Evolutionary conservation across 2,888 invertebrate species (phyloP), one percentile per base, ranked within the genome.

Genomic region (Machimus atricapillus): DNA sequence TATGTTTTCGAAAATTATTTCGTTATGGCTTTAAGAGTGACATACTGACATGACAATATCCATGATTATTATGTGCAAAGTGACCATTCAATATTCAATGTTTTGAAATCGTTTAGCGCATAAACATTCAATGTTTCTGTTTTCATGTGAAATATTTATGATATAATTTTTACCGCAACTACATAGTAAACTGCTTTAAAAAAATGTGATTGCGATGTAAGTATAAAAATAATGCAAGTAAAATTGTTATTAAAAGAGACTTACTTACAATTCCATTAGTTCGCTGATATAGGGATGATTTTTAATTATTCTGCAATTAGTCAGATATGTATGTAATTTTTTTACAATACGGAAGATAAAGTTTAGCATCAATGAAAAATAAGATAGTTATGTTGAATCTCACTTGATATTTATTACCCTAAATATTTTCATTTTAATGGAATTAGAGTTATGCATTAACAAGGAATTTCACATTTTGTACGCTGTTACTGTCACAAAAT

Each of bases 381-480:
- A 66, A 66, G 58, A 66, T 66, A 66, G 66, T 66, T 66, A 66
- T 66, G 23, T 66, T 66, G 66, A 66, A 66, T 12, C 23, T 66
- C 19, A 66, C 66, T 23, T 66, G 66, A 23, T 27, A 19, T 66
- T 23, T 27, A 66, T 27, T 66, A 66, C 23, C 23, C 66, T 66
- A 66, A 66, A 23, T 66, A 66, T 27, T 66, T 58, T 58, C 9
- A 7, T 66, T 66, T 66, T 66, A 66, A 66, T 66, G 23, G 23
- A 66, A 66, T 23, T 23, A 66, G 27, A 66, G 23, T 66, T 9
- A 12, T 27, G 9, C 27, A 66, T 19, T 66, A 79, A 79, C 52
- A 79, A 79, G 52, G 79, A 79, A 79, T 79, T 79, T 79, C 40
- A 79, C 79, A 52, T 52, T 79, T 79, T 46, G 79, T 79, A 79